A percentile compares a stretch with the other conserved stretches of the same genome.
Conservation (phyloP, 2,113 vertebrate species). For the Physeter macrocephalus region DNA sequence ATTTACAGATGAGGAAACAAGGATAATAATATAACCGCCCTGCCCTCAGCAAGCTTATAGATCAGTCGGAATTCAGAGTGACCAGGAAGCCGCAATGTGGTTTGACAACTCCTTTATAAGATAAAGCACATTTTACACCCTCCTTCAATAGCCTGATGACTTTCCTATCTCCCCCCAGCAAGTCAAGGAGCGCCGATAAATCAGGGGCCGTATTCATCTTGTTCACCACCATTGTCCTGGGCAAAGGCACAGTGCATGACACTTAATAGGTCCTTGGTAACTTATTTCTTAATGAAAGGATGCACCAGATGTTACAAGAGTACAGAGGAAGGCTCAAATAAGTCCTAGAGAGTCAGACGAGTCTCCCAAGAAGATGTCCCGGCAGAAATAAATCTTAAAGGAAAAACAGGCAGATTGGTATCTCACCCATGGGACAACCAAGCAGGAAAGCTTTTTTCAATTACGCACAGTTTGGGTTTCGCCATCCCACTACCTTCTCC, state of each 20-base stretch:
- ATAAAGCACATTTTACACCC: not conserved
- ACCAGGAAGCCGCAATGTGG: not conserved
- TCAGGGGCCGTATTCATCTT: fast-evolving
- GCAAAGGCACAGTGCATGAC: not conserved
- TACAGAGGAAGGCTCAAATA: not conserved
- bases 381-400: conserved; percentile 52
- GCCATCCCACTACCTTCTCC: conserved; percentile 3
- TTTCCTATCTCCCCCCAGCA: no score
- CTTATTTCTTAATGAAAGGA: not conserved
- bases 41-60: not conserved
- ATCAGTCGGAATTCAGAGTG: not conserved
- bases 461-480: conserved; percentile 65
- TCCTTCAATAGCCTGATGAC: not conserved
- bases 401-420: conserved; percentile 61
- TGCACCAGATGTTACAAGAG: not conserved
- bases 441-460: conserved; percentile 56
- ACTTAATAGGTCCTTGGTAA: not conserved
- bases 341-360: not conserved
- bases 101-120: not conserved
- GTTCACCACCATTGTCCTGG: not conserved
- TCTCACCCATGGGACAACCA: conserved; percentile 49
- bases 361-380: not conserved
- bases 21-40: not conserved
- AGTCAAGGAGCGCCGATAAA: not conserved
- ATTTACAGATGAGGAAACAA: not conserved